Base-by-base conservation (phyloP, 2,888 invertebrate genomes). In the Eristalis intricaria region DNA sequence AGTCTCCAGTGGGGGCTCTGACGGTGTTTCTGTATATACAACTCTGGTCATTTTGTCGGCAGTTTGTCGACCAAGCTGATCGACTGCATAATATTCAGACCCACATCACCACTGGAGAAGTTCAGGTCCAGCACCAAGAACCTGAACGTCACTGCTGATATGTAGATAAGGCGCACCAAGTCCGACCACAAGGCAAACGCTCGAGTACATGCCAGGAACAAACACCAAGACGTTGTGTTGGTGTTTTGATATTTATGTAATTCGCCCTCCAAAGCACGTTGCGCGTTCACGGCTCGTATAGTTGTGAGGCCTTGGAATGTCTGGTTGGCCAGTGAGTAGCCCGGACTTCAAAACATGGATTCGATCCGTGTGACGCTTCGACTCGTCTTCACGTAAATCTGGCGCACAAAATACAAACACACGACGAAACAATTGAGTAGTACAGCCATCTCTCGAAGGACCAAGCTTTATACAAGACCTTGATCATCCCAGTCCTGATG, bases 121-220 rank as follows among this genome's bases (percentile, higher is more conserved):
- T 91, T 89, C 5, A 90, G 89, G 35, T 89, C 94, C 23, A 96
- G 93, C 1, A 97, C 92, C 32, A 99, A 94, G 92, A 98, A 97
- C 90, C 97, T 97, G 90, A 97, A 95, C 0, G 98, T 97, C 0
- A 99, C 98, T 60, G 96, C 92, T 0, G 95, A 95, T 86, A 99
- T 97, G 93, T 98, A 99, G 1, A 96, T 89, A 0, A 97, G 95
- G 91, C 98, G 98, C 68, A 98, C 95, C 83, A 97, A 93, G 92
- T 99, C 99, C 89, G 99, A 94, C 95, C 97, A 97, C 90, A 98
- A 96, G 0, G 98, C 99, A 91, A 99, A 98, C 90, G 99, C 99
- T 80, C 99, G 95, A 0, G 97, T 97, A 32, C 97, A 96, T 0
- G 97, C 95, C 50, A 99, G 95, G 92, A 98, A 98, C 83, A 98